Percentiles rank a stretch among this genome's conserved stretches.
phyloP scores from a whole-genome alignment of 92 coral and sea anemone genomes.

The Muricea muricata region DNA sequence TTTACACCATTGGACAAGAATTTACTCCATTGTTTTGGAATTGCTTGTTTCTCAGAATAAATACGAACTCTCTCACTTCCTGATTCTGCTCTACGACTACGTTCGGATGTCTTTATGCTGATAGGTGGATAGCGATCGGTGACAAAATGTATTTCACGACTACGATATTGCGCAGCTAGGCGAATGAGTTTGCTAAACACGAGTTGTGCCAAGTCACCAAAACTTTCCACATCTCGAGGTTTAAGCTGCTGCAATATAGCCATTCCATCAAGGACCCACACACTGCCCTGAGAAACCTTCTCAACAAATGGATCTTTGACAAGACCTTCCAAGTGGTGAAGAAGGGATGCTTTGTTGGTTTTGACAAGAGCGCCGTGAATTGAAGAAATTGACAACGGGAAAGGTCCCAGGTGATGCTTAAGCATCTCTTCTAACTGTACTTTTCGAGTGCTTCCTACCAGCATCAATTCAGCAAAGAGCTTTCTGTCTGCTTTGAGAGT shows the following conservation, averaged over 20 bases:
- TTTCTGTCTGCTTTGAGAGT: too few species aligned
- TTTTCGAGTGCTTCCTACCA: too few species aligned
- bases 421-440: too few species aligned
- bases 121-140: too few species aligned
- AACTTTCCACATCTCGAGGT: conserved; percentile 1
- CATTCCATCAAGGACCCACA: conserved; percentile 71
- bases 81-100: conserved; percentile 54
- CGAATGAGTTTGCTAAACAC: background rate
- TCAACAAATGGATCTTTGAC: background rate
- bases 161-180: conserved; percentile 11
- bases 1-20: conserved; percentile 50
- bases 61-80: conserved; percentile 41
- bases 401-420: too few species aligned
- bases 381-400: too few species aligned
- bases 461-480: too few species aligned
- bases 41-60: conserved; percentile 38
- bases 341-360: conserved; percentile 24
- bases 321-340: conserved; percentile 9
- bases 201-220: conserved; percentile 14
- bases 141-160: conserved; percentile 22
- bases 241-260: conserved; percentile 64
- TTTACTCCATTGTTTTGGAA: conserved; percentile 51
- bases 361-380: too few species aligned
- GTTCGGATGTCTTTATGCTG: conserved; percentile 64
- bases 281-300: conserved; percentile 53